Percentiles rank a stretch among this genome's conserved stretches.
Conservation (phyloP, 1,140 invertebrate species). For the Macrobrachium rosenbergii region DNA sequence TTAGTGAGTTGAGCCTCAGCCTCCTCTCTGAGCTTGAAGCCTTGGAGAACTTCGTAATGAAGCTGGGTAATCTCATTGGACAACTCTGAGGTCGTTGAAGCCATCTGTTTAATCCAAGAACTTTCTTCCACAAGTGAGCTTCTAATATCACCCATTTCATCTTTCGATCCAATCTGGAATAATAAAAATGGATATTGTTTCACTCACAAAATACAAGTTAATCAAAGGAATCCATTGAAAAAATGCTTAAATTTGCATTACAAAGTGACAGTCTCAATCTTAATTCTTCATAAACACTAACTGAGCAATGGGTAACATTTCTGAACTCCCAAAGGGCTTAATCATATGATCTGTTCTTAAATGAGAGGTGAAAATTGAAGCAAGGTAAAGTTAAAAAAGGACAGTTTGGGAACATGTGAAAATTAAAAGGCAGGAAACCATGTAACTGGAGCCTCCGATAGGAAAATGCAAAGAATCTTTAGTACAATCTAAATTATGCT, state of each 20-base stretch:
- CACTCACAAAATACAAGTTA: not conserved
- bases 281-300: no score
- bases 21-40: slow-evolving; percentile 43
- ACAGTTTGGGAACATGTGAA: no score
- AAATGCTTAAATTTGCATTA: not conserved
- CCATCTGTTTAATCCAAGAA: slow-evolving; percentile 45
- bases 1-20: slow-evolving; percentile 41
- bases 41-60: slow-evolving; percentile 42
- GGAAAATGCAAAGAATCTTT: no score
- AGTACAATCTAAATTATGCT: no score
- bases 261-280: not conserved
- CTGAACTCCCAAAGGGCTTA: no score
- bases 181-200: not conserved
- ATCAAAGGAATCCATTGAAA: no score
- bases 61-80: slow-evolving; percentile 39
- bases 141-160: slow-evolving; percentile 41
- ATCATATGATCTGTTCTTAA: no score
- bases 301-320: no score
- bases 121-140: slow-evolving; percentile 5
- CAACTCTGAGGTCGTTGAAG: slow-evolving; percentile 37
- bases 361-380: no score
- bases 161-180: slow-evolving; percentile 33
- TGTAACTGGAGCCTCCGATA: no score
- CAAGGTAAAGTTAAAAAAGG: no score
- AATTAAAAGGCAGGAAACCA: no score